These are phyloP conservation scores for Tenthredo amoena DNA, from an alignment of 2,888 invertebrate genomes.

Conservation along the genomic window DNA sequence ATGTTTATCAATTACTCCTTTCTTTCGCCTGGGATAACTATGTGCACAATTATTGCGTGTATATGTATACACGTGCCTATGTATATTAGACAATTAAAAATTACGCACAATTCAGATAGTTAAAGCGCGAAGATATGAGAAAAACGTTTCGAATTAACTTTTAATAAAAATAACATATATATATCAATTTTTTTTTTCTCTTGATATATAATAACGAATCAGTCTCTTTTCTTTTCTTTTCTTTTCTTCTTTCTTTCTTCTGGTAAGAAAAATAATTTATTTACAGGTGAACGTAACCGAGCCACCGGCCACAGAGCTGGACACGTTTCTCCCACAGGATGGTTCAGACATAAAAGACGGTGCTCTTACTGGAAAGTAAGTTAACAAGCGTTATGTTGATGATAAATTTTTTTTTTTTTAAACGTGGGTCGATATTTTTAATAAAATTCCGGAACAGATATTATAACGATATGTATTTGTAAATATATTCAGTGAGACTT, in stretches of 20 bases:
- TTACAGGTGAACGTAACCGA: slow-evolving; percentile 63
- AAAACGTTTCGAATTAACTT: not conserved
- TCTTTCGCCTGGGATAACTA: too few relatives aligned
- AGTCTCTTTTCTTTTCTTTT: not conserved
- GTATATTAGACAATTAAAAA: not conserved
- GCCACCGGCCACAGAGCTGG: slow-evolving; percentile 85
- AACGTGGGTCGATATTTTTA: not conserved
- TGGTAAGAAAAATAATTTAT: not conserved
- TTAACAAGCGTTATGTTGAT: not conserved
- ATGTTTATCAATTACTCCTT: not conserved
- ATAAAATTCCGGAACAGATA: too few relatives aligned
- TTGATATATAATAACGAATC: not conserved
- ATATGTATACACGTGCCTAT: not conserved
- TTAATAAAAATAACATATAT: not conserved
- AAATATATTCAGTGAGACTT: too few relatives aligned
- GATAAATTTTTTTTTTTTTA: not conserved
- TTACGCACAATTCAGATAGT: not conserved
- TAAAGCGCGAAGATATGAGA: slow-evolving; percentile 1
- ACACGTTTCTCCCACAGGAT: slow-evolving; percentile 88
- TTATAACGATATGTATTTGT: too few relatives aligned
- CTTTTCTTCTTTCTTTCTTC: not conserved
- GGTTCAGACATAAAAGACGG: slow-evolving; percentile 79
- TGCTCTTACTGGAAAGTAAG: slow-evolving; percentile 72
- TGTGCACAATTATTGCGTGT: not conserved
- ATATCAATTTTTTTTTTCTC: not conserved